phyloP scores from a whole-genome alignment of 2,797 vertebrate genomes.

The Margarornis squamiger region DNA sequence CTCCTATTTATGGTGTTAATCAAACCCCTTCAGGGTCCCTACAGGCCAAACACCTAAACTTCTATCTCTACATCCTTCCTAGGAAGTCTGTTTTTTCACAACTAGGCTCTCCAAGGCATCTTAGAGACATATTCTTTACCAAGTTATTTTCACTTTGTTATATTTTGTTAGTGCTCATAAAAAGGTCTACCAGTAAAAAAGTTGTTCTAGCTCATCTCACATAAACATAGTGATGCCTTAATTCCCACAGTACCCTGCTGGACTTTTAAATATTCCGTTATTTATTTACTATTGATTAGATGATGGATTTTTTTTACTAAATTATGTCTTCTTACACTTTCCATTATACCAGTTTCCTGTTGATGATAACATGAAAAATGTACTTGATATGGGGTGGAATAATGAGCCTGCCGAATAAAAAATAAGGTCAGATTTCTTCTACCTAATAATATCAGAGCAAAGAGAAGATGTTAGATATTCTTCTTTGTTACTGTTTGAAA shows the following conservation, averaged over 20 bases:
- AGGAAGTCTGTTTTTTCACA: background rate
- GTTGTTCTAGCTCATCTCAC: background rate
- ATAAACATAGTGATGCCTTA: background rate
- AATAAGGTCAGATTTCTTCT: background rate
- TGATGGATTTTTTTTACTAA: background rate
- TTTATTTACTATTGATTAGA: background rate
- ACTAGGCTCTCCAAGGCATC: background rate
- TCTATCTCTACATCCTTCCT: background rate
- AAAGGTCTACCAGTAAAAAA: background rate
- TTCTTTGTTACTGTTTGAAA: background rate
- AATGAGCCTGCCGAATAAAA: background rate
- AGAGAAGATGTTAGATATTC: background rate
- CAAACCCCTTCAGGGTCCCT: background rate
- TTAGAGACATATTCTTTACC: background rate
- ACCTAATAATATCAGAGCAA: background rate
- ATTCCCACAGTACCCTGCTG: background rate
- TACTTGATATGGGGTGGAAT: background rate
- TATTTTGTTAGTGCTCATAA: background rate
- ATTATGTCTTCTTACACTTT: background rate
- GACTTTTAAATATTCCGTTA: background rate
- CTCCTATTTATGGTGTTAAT: slow-evolving; percentile 32
- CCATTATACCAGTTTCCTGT: background rate
- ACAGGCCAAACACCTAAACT: slow-evolving; percentile 1
- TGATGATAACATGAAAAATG: background rate
- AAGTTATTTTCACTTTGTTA: slow-evolving; percentile 31